Evolutionary conservation across 2,797 vertebrate genomes (phyloP).

Genomic region (Phoeniculus purpureus): DNA sequence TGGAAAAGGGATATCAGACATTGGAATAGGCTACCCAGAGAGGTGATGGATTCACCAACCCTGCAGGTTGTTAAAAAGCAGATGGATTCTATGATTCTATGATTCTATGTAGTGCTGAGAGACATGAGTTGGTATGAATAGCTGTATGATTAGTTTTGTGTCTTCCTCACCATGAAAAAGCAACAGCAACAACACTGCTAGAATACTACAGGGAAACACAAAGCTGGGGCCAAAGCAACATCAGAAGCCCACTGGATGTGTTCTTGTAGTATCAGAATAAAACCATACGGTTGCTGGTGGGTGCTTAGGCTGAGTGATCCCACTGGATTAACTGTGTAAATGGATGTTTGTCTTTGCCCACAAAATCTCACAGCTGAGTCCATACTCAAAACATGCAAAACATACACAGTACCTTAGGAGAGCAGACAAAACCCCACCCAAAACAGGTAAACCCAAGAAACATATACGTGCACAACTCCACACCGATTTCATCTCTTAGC

Average conservation of each 20-base stretch:
- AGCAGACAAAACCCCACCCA: not conserved
- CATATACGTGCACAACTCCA: not conserved
- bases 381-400: not conserved
- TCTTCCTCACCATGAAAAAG: not conserved
- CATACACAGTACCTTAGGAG: not conserved
- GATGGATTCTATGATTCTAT: too few species aligned
- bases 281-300: not conserved
- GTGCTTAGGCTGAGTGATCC: not conserved
- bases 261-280: not conserved
- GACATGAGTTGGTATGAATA: not conserved
- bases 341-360: not conserved
- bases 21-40: too few species aligned
- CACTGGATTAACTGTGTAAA: not conserved
- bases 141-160: not conserved
- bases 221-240: not conserved
- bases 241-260: not conserved
- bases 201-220: not conserved
- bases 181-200: not conserved
- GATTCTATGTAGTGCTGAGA: too few species aligned
- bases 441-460: not conserved
- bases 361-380: not conserved
- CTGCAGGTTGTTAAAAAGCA: too few species aligned
- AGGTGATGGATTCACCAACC: too few species aligned
- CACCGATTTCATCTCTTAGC: not conserved
- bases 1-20: not conserved